Evolutionary conservation across 2,888 invertebrate genomes (phyloP), one percentile per base, ranked within the genome.

Genomic region (Andricus quercusramuli): DNA sequence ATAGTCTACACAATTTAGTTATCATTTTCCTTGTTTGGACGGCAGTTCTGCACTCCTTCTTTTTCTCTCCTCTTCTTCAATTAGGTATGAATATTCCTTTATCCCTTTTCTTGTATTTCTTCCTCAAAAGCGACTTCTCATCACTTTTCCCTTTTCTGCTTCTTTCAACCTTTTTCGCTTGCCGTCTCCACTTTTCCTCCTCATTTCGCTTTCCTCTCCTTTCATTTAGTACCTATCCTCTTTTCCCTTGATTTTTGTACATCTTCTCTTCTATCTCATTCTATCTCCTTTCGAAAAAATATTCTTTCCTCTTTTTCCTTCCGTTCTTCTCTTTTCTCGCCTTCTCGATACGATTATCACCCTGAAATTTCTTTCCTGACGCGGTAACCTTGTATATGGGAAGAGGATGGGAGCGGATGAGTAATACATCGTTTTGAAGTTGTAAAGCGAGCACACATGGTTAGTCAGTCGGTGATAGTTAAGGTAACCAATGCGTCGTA

Each of bases 381-480:
- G 29, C 29, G 29, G 17, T 64, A 15, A 8, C 64, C 64, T 64
- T 64, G 64, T 64, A 64, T 64, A 64, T 64, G 64, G 64, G 64
- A 64, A 64, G 32, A 74, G 32, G 25, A 56, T 74, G 56, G n/a
- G 17, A 32, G 32, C 29, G 32, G 56, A 59, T 74, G 56, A 56
- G 32, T 74, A 74, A 74, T 74, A 32, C 51, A 59, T 59, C 29
- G 32, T 74, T 70, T 29, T 25, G 8, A 47, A 70, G 29, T 17
- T 29, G n/a, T 56, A 67, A 67, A 67, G 67, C 67, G 41, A 41
- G 37, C 66, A 51, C 74, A 51, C 51, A 74, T 70, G 74, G 79
- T 76, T 80, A 78, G 83, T 81, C 80, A 79, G 65, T 81, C 64
- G 67, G 74, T 37, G 79, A 82, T 85, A 83, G 83, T 83, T 83